Evolutionary conservation across 2,797 vertebrate species (phyloP).

Genomic region (Poeciliopsis presidionis): DNA sequence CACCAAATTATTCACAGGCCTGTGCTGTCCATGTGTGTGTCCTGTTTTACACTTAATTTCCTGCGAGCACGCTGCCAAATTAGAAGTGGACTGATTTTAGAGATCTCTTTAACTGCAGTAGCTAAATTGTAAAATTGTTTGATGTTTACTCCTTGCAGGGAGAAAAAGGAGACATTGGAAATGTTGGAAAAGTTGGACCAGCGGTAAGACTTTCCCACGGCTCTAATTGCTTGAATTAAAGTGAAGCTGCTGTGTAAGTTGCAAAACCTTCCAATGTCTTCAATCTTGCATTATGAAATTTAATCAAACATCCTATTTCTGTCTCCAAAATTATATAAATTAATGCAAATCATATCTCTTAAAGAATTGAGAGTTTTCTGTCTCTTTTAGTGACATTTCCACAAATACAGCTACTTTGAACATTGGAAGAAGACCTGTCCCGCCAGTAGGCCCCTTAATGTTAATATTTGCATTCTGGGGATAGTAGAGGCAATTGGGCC

Average conservation of each 20-base stretch:
- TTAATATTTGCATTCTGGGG: constrained; percentile 78
- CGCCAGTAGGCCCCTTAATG: constrained; percentile 64
- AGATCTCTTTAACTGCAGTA: constrained; percentile 51
- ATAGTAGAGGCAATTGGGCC: constrained; percentile 59
- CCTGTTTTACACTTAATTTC: constrained; percentile 36
- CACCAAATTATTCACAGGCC: constrained; percentile 23
- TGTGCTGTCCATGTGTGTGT: constrained; percentile 23
- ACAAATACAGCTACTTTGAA: constrained; percentile 27
- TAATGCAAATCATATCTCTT: background rate
- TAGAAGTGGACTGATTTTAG: constrained; percentile 3
- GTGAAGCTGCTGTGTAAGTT: constrained; percentile 2
- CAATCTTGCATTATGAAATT: constrained; percentile 37
- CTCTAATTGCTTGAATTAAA: background rate
- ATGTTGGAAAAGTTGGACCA: constrained; percentile 89
- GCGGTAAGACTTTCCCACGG: constrained; percentile 82
- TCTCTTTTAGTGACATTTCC: constrained; percentile 32
- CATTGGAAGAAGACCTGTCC: constrained; percentile 38
- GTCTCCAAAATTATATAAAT: background rate
- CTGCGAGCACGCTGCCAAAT: constrained; percentile 15
- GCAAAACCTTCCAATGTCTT: constrained; percentile 16
- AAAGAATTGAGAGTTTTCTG: background rate
- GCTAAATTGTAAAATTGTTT: constrained; percentile 45
- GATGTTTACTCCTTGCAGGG: constrained; percentile 84
- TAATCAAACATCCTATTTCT: background rate
- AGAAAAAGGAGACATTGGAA: constrained; percentile 91